A percentile compares a stretch with the other conserved stretches of the same genome.
These are phyloP conservation scores for Ceriagrion tenellum DNA, from an alignment of 2,888 invertebrate genomes.

Conservation along the genomic window DNA sequence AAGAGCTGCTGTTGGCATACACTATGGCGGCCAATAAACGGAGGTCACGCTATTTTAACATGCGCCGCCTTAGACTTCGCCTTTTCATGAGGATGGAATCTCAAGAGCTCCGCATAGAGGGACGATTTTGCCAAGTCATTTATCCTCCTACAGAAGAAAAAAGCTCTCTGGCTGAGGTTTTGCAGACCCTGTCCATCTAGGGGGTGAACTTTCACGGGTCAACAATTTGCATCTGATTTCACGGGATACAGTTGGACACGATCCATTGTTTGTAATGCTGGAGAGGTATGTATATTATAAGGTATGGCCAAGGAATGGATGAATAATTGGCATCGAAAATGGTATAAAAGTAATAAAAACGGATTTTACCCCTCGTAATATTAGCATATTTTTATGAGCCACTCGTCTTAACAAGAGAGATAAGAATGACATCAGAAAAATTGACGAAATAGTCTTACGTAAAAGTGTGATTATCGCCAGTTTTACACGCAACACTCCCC, in stretches of 20 bases:
- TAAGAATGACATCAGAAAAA: neutral
- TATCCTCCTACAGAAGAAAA: neutral
- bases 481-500: neutral
- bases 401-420: neutral
- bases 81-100: neutral
- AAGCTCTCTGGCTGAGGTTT: neutral
- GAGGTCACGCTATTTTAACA: conserved; percentile 6
- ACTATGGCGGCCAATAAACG: neutral
- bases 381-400: neutral
- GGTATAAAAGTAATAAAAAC: neutral
- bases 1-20: neutral
- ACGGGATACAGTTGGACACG: neutral
- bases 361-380: neutral
- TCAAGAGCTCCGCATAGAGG: neutral
- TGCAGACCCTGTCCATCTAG: neutral
- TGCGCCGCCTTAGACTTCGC: neutral
- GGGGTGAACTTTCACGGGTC: neutral
- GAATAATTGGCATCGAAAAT: neutral
- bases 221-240: conserved; percentile 34
- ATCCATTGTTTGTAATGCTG: neutral
- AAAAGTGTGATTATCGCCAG: neutral
- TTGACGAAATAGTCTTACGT: neutral
- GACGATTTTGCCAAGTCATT: conserved; percentile 34
- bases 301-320: neutral
- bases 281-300: neutral